These are phyloP conservation scores for Dryobotodes eremita DNA, from an alignment of 2,888 invertebrate genomes.

Conservation along the genomic window DNA sequence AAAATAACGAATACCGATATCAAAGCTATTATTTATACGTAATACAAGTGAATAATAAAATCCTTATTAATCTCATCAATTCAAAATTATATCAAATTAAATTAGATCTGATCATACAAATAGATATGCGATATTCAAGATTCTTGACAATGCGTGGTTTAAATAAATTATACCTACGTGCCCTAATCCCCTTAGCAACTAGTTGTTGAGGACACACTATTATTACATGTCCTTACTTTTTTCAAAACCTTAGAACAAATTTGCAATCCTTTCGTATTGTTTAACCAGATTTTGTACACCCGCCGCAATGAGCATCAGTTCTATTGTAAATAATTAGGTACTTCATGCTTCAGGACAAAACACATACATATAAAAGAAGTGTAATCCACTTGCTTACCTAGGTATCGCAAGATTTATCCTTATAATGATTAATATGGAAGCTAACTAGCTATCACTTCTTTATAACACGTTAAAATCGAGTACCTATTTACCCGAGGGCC, in stretches of 20 bases:
- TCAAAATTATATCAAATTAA: constrained; percentile 49
- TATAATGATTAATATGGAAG: constrained; percentile 3
- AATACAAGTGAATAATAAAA: constrained; percentile 38
- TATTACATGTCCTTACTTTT: background rate
- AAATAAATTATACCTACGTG: background rate
- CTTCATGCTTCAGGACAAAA: constrained; percentile 16
- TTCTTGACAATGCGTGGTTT: constrained; percentile 21
- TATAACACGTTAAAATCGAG: constrained; percentile 19
- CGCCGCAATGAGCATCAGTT: constrained; percentile 4
- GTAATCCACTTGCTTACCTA: background rate
- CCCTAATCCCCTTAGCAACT: constrained; percentile 5
- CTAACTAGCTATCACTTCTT: constrained; percentile 26
- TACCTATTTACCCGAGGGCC: constrained; percentile 1
- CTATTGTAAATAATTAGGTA: constrained; percentile 14
- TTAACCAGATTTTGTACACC: background rate
- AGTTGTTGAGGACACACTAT: background rate
- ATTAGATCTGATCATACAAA: constrained; percentile 62
- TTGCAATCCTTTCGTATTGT: background rate
- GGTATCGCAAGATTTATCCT: background rate
- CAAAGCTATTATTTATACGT: constrained; percentile 48
- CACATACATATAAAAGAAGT: background rate
- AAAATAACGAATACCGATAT: constrained; percentile 42
- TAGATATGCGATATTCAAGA: constrained; percentile 31
- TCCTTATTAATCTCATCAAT: constrained; percentile 53
- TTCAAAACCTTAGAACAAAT: background rate